Evolutionary conservation across 2,113 vertebrate species (phyloP), one percentile per base, ranked within the genome.

Genomic region (Thalassoma bifasciatum): DNA sequence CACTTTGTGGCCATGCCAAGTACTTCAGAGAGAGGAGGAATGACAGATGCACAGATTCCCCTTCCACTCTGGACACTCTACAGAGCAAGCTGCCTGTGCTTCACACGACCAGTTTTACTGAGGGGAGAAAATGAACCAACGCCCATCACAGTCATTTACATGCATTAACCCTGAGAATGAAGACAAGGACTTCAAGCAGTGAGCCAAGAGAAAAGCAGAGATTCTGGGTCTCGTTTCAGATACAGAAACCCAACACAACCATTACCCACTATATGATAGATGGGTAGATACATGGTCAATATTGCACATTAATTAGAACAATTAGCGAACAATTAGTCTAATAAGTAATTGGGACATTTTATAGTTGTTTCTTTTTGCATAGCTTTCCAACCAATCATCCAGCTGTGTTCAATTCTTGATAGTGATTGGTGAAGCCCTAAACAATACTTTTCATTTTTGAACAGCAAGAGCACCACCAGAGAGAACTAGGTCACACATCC

Each of bases 11-110:
- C 66, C 22, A 40, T 23, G 17, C 50, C 2, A 38, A 81, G 66
- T 12, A 46, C 73, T 81, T 71, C 51, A 63, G 42, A 71, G 49
- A 34, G 38, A 72, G 46, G 60, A 51, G 30, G 26, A n/a, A 38
- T 19, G 50, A 78, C 81, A 64, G 68, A 57, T 52, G 57, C 56
- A 47, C 66, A 47, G 42, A 80, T 51, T 47, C 34, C 50, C 44
- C 50, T 7, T 30, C 6, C 30, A 30, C 40, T 26, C 17, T 23
- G 1, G 30, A 21, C 65, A 21, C 5, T 24, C 21, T 46, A 40
- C 38, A 44, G 50, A 23, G 42, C 53, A 34, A 22, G 34, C 50
- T 1, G 38, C 22, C 49, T 38, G 8, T 26, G 44, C 16, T 62
- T 42, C 24, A 16, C 17, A 61, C 38, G 44, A 58, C 42, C 24